These are phyloP conservation scores for Scolopax mira DNA, from an alignment of 2,113 vertebrate species.

Conservation along the genomic window DNA sequence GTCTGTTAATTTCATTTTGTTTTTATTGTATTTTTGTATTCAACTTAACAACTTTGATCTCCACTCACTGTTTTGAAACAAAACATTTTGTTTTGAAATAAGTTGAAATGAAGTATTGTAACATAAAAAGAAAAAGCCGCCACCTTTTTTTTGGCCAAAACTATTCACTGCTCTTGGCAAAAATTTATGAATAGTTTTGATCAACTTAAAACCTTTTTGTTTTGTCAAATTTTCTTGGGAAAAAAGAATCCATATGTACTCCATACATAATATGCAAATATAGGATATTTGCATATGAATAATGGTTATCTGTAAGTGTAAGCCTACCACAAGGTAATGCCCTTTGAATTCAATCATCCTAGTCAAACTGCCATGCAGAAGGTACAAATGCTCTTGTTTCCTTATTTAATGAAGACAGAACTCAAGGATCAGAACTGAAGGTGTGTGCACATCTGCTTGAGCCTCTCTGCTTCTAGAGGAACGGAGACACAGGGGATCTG, in stretches of 20 bases:
- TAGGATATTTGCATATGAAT: neutral
- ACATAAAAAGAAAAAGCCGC: conserved; percentile 13
- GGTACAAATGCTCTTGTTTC: neutral
- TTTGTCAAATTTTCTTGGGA: neutral
- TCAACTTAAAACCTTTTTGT: neutral
- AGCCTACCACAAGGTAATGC: neutral
- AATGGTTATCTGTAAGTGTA: neutral
- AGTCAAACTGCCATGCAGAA: neutral
- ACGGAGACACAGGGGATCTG: no score
- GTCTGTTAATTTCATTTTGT: conserved; percentile 24
- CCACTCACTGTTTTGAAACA: conserved; percentile 41
- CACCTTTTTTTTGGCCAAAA: neutral
- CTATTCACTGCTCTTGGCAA: neutral
- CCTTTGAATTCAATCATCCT: neutral
- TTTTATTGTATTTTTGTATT: conserved; percentile 31
- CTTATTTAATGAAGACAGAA: neutral
- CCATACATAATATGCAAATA: neutral
- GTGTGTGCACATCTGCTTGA: rapidly evolving
- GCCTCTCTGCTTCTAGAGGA: neutral
- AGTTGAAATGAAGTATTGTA: conserved; percentile 11
- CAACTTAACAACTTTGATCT: conserved; percentile 49
- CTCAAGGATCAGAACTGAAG: neutral
- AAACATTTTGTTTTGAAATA: conserved; percentile 54
- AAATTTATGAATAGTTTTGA: neutral
- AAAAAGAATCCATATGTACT: neutral